Base-by-base conservation (phyloP, 2,113 vertebrate genomes). In the Psophia crepitans region DNA sequence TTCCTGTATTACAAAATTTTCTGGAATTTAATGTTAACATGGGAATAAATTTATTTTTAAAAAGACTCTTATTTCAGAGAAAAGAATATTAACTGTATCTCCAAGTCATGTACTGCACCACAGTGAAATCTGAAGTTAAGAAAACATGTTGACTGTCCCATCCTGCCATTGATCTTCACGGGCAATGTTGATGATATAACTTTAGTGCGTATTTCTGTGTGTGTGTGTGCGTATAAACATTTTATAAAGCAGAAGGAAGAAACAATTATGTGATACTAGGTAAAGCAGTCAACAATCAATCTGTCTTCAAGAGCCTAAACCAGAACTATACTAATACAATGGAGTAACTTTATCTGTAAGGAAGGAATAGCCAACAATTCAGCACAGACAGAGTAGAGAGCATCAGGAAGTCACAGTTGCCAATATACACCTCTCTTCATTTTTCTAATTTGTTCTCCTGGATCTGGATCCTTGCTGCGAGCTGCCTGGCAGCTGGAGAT, bases 161-260 rank as follows among this genome's bases (percentile, higher is more conserved):
- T 10, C 37, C 60, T 54, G n/a, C 3, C 16, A 3, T 35, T 60
- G 21, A 5, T 20, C 58, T 60, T 26, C 11, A 37, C 0, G 8
- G 57, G 23, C 19, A 81, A 15, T 21, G 53, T 27, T 44, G 15
- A 28, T 27, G 16, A 21, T 8, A 1, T 0, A 64, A 24, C 8
- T 44, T 2, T 6, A 26, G 14, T 14, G 58, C 26, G n/a, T 23
- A 8, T 8, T n/a, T n/a, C n/a, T n/a, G 26, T 26, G 3, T 5
- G 9, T 23, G 4, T 22, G 20, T 5, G 7, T 3, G 14, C 4
- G 2, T 46, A 48, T 21, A 49, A 54, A 56, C 14, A 54, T 56
- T 74, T 28, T 18, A 28, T 5, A 57, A 37, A 87, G 33, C 49
- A 44, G 6, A 26, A 63, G 28, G n/a, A 56, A 81, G 35, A 71